Percentiles rank a stretch among this genome's conserved stretches.
Conservation (phyloP, 2,113 vertebrate species). For the Pycnonotus jocosus region DNA sequence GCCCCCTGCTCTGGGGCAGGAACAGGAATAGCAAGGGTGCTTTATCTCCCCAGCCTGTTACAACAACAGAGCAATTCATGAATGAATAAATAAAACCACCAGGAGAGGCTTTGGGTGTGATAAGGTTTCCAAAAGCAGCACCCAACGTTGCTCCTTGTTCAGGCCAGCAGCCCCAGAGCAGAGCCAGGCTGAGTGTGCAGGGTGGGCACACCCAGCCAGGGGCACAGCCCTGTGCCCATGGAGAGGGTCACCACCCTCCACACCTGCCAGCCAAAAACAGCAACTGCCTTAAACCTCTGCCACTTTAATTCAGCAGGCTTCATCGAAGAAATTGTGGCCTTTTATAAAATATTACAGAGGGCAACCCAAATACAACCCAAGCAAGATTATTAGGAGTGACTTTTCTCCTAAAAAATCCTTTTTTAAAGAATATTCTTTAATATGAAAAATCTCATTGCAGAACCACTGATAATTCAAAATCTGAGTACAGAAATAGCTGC, state of each 20-base stretch:
- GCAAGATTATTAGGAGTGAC: neutral
- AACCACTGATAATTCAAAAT: neutral
- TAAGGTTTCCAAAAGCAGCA: neutral
- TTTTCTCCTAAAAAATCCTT: neutral
- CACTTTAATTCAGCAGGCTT: neutral
- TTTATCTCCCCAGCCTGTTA: neutral
- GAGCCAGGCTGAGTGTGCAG: neutral
- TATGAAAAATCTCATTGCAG: neutral
- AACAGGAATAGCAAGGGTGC: rapidly evolving
- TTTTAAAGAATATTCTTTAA: neutral
- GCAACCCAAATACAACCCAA: neutral
- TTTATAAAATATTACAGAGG: neutral
- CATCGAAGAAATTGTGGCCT: neutral
- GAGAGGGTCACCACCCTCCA: neutral
- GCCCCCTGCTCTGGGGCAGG: neutral
- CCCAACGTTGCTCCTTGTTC: neutral
- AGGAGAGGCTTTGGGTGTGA: neutral
- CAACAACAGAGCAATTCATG: rapidly evolving
- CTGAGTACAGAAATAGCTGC: neutral
- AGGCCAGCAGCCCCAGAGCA: neutral
- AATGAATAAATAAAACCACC: neutral
- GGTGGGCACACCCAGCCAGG: neutral
- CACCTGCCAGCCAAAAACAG: neutral
- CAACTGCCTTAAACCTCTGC: neutral
- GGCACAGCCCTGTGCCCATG: neutral